Percentiles rank a stretch among this genome's conserved stretches.
These are phyloP conservation scores for Thyatira batis DNA, from an alignment of 2,888 invertebrate genomes.

Conservation along the genomic window DNA sequence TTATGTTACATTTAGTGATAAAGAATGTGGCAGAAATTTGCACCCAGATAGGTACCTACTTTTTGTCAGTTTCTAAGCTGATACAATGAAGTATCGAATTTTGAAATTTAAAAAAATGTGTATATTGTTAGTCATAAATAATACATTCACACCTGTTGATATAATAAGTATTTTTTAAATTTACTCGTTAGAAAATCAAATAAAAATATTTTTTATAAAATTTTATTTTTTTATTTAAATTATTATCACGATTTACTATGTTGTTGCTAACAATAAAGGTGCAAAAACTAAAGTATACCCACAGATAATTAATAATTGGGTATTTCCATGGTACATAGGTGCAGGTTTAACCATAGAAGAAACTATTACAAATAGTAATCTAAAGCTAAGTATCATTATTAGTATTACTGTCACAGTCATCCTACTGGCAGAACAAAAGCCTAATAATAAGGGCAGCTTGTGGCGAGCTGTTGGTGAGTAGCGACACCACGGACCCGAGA, in stretches of 20 bases:
- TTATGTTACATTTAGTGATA: slow-evolving; percentile 5
- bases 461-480: no score
- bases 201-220: neutral
- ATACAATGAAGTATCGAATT: neutral
- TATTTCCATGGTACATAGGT: no score
- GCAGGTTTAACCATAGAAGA: no score
- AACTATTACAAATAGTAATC: no score
- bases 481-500: no score
- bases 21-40: neutral
- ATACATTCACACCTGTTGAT: neutral
- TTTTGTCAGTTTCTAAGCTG: neutral
- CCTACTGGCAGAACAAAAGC: no score
- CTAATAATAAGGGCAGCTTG: no score
- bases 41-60: neutral
- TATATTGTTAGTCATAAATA: neutral
- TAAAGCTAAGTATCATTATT: no score
- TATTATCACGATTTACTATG: neutral
- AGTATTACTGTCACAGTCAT: no score
- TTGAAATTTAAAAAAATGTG: neutral
- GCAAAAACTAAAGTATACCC: no score
- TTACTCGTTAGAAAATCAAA: neutral
- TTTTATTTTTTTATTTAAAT: neutral
- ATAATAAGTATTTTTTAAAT: neutral
- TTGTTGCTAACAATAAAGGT: neutral
- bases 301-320: no score